Evolutionary conservation across 2,797 vertebrate species (phyloP).

Genomic region (Muraenolepis orangiensis): DNA sequence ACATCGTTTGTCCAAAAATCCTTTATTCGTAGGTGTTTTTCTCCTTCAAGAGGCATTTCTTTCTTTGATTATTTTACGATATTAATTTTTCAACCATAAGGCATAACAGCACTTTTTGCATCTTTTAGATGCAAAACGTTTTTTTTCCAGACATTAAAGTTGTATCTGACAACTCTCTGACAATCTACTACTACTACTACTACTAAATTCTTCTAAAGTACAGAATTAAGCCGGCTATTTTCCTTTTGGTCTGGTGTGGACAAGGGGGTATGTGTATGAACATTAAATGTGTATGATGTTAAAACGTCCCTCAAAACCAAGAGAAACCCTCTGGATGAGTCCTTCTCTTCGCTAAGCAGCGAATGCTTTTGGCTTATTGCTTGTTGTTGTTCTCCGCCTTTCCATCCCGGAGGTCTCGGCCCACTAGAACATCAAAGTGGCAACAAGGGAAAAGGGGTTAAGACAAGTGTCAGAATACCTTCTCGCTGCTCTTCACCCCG

Average conservation of each 20-base stretch:
- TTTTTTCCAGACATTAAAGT: too few relatives aligned
- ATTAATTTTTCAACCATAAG: too few relatives aligned
- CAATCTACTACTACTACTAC: too few relatives aligned
- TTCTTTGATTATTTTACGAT: too few relatives aligned
- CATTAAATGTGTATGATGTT: too few relatives aligned
- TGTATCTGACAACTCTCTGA: too few relatives aligned
- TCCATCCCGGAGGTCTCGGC: neutral
- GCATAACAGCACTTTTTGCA: too few relatives aligned
- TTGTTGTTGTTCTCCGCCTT: neutral
- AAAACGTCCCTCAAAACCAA: neutral
- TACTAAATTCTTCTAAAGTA: too few relatives aligned
- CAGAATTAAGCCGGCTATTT: neutral
- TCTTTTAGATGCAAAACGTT: too few relatives aligned
- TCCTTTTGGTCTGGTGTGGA: neutral
- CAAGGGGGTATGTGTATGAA: neutral
- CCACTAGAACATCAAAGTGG: neutral
- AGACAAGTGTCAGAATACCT: neutral
- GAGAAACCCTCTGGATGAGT: neutral
- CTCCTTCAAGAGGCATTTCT: too few relatives aligned
- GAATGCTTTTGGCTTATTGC: neutral
- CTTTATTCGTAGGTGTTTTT: neutral
- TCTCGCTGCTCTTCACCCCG: conserved; percentile 2
- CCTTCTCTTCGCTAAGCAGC: neutral
- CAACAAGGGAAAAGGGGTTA: neutral
- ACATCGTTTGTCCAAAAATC: neutral